Conservation (phyloP, 2,888 invertebrate species). For the Auanema freiburgensis region DNA sequence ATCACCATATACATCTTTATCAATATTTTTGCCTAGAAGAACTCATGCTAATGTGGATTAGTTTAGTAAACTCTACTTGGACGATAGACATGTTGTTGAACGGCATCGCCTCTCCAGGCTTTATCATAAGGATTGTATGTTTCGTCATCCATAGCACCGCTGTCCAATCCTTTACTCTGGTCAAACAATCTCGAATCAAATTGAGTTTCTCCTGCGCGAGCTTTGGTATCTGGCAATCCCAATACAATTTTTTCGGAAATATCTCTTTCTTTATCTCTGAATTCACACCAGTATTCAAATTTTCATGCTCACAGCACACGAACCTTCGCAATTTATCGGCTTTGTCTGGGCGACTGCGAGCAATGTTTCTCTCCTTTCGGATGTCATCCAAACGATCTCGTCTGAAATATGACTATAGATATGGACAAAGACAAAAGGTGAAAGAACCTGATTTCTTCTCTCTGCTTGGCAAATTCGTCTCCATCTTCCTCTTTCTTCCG, state of each 20-base stretch:
- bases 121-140: constrained; percentile 96
- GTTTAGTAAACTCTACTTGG: no score
- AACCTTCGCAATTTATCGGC: constrained; percentile 73
- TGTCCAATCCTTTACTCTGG: constrained; percentile 80
- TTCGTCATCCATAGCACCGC: constrained; percentile 88
- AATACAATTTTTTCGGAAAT: constrained; percentile 97
- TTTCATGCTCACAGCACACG: neutral
- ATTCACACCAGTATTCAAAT: constrained; percentile 7
- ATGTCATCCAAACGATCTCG: constrained; percentile 61
- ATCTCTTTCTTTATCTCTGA: constrained; percentile 83
- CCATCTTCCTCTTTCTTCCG: constrained; percentile 72
- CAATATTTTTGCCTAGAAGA: constrained; percentile 72
- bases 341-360: constrained; percentile 91
- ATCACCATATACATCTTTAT: constrained; percentile 85
- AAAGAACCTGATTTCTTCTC: constrained; percentile 79
- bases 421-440: constrained; percentile 2
- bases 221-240: constrained; percentile 81
- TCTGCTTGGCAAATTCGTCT: constrained; percentile 72
- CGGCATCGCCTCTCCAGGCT: constrained; percentile 88
- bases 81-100: constrained; percentile 86
- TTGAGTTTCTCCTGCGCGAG: constrained; percentile 65
- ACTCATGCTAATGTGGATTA: no score
- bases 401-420: constrained; percentile 24
- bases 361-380: constrained; percentile 82
- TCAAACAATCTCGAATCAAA: constrained; percentile 96